Percentiles rank a stretch among this genome's conserved stretches.
Conservation (phyloP, 2,113 vertebrate genomes). For the Laterallus jamaicensis region DNA sequence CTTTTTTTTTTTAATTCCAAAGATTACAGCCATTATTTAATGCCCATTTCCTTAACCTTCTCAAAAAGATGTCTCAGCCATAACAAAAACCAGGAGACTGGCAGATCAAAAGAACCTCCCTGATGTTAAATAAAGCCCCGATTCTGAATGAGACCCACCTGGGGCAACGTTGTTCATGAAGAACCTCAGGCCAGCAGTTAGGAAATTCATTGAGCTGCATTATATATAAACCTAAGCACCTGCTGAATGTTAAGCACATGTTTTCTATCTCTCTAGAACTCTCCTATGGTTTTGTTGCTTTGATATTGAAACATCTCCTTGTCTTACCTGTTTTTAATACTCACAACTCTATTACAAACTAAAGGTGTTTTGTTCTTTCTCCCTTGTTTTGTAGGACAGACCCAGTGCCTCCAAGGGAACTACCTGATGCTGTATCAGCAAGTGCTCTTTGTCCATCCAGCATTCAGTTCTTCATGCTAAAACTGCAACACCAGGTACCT, state of each 20-base stretch:
- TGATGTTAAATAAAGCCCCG: not conserved
- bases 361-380: fast-evolving
- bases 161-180: not conserved
- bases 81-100: not conserved
- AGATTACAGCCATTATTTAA: not conserved
- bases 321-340: not conserved
- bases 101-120: not conserved
- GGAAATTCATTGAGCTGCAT: not conserved
- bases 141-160: not conserved
- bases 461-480: not conserved
- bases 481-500: not conserved
- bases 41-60: not conserved
- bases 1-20: not conserved
- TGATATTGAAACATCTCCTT: not conserved
- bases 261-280: not conserved
- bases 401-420: not conserved
- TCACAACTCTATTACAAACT: not conserved
- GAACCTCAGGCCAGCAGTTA: not conserved
- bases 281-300: not conserved
- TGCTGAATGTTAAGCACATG: not conserved
- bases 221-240: not conserved
- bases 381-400: not conserved
- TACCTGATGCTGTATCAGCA: fast-evolving
- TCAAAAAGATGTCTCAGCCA: not conserved
- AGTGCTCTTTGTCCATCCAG: not conserved